phyloP scores from a whole-genome alignment of 1,140 invertebrate genomes.

The Leptopilina boulardi region DNA sequence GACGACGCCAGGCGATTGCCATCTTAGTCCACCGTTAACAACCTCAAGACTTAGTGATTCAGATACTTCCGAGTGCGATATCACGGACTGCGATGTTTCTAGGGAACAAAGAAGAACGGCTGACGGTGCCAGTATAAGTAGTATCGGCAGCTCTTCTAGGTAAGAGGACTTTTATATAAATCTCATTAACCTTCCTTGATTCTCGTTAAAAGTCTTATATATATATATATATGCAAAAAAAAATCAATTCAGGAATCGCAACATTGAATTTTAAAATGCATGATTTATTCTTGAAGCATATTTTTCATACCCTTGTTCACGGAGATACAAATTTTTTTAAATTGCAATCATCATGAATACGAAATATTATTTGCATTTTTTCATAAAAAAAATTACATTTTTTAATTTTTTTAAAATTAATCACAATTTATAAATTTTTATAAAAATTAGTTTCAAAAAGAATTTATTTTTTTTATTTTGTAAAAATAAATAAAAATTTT shows the following conservation, averaged over 20 bases:
- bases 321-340: too few relatives aligned
- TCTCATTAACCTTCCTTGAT: constrained; percentile 36
- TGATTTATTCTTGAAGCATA: background rate
- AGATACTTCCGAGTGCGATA: constrained; percentile 94
- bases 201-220: constrained; percentile 20
- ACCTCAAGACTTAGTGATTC: constrained; percentile 93
- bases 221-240: too few relatives aligned
- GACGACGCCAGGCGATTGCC: constrained; percentile 85
- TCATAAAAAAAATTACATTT: too few relatives aligned
- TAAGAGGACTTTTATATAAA: constrained; percentile 58
- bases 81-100: constrained; percentile 81
- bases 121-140: constrained; percentile 89
- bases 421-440: too few relatives aligned
- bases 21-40: constrained; percentile 93
- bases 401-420: too few relatives aligned
- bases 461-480: background rate
- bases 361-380: background rate
- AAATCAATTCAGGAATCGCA: constrained; percentile 10
- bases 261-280: background rate
- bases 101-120: constrained; percentile 80
- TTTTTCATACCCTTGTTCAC: constrained; percentile 5
- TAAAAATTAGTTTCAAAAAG: too few relatives aligned
- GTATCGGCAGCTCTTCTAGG: constrained; percentile 91
- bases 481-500: background rate
- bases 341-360: too few relatives aligned